These are phyloP conservation scores for Sylvia borin DNA, from an alignment of 2,797 vertebrate species.

Conservation along the genomic window DNA sequence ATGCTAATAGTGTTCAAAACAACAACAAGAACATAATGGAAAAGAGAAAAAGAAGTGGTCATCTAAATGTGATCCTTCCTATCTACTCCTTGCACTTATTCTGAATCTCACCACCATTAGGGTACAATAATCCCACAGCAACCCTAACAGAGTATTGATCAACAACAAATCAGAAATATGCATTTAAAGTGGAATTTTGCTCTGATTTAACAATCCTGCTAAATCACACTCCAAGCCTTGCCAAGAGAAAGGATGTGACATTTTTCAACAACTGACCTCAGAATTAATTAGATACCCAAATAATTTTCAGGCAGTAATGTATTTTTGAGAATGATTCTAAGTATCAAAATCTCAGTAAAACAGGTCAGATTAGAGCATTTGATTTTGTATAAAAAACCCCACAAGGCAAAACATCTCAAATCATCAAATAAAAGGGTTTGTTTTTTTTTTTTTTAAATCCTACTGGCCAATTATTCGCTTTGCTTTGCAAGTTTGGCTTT, in stretches of 20 bases:
- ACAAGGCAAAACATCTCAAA: neutral
- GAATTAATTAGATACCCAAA: neutral
- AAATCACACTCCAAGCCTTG: neutral
- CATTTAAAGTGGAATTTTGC: neutral
- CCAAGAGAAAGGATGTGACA: neutral
- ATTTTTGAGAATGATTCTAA: neutral
- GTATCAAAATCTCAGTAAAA: neutral
- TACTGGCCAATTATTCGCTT: neutral
- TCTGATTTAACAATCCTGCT: neutral
- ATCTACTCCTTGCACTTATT: neutral
- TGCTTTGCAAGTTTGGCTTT: neutral
- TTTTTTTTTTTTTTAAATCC: neutral
- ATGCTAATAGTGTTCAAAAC: constrained; percentile 1
- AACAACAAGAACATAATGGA: neutral
- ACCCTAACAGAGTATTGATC: neutral
- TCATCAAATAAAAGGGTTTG: neutral
- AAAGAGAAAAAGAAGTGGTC: neutral
- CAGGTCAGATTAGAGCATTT: neutral
- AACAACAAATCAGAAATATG: neutral
- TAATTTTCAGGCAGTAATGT: neutral
- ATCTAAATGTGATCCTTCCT: neutral
- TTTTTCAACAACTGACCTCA: neutral
- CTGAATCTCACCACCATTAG: neutral
- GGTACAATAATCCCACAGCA: neutral
- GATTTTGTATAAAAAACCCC: neutral